Percentiles rank a stretch among this genome's conserved stretches.
Evolutionary conservation across 2,888 invertebrate genomes (phyloP).

Genomic region (Fragum whitleyi): DNA sequence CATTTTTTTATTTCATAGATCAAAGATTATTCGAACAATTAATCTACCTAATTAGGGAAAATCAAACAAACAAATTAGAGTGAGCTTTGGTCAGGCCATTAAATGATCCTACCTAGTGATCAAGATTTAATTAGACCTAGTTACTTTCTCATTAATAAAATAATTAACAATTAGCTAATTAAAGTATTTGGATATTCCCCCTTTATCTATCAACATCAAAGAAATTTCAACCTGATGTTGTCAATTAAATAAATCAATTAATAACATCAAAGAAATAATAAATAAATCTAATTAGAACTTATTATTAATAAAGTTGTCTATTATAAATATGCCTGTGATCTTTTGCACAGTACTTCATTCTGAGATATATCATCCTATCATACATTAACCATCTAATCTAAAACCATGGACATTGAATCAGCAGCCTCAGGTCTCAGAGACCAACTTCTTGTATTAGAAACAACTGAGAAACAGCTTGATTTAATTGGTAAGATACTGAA

Average conservation of each 20-base stretch:
- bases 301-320: background rate
- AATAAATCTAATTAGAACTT: background rate
- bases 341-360: background rate
- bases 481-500: slow-evolving; percentile 10
- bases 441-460: slow-evolving; percentile 6
- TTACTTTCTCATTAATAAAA: background rate
- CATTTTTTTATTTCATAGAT: too few relatives aligned
- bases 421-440: slow-evolving; percentile 6
- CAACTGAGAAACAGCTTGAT: background rate
- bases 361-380: background rate
- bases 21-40: too few relatives aligned
- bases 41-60: too few relatives aligned
- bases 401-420: slow-evolving; percentile 2
- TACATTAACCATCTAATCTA: background rate
- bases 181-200: background rate
- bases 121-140: background rate
- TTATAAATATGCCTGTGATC: background rate
- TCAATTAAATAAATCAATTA: background rate
- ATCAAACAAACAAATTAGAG: background rate
- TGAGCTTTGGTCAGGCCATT: background rate
- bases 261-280: background rate
- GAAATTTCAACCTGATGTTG: background rate
- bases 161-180: background rate
- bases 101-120: background rate
- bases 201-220: too few relatives aligned